These are phyloP conservation scores for Pararge aegeria DNA, from an alignment of 1,140 invertebrate genomes.

Conservation along the genomic window DNA sequence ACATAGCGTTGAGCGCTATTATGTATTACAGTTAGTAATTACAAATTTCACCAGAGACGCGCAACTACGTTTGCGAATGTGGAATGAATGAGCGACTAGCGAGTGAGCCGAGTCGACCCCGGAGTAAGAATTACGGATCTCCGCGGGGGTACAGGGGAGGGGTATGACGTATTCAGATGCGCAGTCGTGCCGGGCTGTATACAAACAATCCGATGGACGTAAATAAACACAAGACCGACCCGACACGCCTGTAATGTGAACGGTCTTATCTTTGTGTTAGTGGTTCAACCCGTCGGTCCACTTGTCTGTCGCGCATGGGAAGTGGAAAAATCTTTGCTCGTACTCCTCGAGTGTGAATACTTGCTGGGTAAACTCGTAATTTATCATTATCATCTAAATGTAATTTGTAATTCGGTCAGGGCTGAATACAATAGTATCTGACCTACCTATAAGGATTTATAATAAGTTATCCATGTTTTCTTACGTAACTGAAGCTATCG, in stretches of 20 bases:
- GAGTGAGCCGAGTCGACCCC: conserved; percentile 66
- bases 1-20: conserved; percentile 61
- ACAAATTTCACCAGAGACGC: conserved; percentile 52
- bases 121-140: conserved; percentile 65
- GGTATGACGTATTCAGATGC: conserved; percentile 73
- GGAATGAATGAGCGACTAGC: conserved; percentile 77
- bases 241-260: conserved; percentile 57
- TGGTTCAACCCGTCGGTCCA: conserved; percentile 46
- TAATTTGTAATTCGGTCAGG: conserved; percentile 26
- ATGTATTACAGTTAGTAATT: conserved; percentile 46
- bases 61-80: conserved; percentile 70
- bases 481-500: conserved; percentile 12
- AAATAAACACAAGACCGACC: conserved; percentile 75
- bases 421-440: conserved; percentile 27
- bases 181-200: conserved; percentile 77
- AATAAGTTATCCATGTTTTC: conserved; percentile 18
- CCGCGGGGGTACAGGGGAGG: conserved; percentile 50
- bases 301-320: conserved; percentile 37
- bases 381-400: conserved; percentile 25
- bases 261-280: conserved; percentile 70
- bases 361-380: conserved; percentile 17
- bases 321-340: conserved; percentile 33
- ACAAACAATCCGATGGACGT: conserved; percentile 79
- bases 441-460: conserved; percentile 26
- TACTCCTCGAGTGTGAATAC: conserved; percentile 27